phyloP scores from a whole-genome alignment of 1,140 invertebrate genomes.

The Drosophila subpulchrella region DNA sequence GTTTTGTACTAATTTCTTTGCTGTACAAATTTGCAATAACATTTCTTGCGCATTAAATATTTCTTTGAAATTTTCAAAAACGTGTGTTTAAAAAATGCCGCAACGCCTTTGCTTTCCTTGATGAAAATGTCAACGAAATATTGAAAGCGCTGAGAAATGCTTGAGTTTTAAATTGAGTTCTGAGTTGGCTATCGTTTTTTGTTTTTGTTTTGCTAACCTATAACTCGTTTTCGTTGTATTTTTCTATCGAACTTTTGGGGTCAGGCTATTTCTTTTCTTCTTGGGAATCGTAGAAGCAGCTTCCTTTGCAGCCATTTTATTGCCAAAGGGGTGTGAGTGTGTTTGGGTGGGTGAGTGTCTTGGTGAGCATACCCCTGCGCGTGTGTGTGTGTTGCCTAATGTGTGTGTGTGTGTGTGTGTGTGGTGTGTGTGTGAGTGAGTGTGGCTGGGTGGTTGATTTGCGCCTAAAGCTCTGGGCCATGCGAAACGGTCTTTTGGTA shows the following conservation, averaged over 20 bases:
- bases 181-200: slow-evolving; percentile 7
- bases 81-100: slow-evolving; percentile 53
- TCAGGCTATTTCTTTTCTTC: slow-evolving; percentile 80
- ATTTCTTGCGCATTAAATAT: slow-evolving; percentile 75
- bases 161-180: slow-evolving; percentile 37
- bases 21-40: slow-evolving; percentile 37
- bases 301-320: slow-evolving; percentile 82
- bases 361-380: slow-evolving; percentile 59
- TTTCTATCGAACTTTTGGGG: slow-evolving; percentile 39
- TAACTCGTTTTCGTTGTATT: slow-evolving; percentile 25
- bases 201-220: slow-evolving; percentile 1
- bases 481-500: slow-evolving; percentile 65
- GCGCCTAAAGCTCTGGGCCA: slow-evolving; percentile 63
- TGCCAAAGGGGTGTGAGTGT: slow-evolving; percentile 72
- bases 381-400: slow-evolving; percentile 38
- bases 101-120: slow-evolving; percentile 66
- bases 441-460: slow-evolving; percentile 72
- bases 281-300: slow-evolving; percentile 82
- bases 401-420: slow-evolving; percentile 57
- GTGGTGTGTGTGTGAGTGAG: slow-evolving; percentile 45
- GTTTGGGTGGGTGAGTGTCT: slow-evolving; percentile 22
- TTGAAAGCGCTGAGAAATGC: slow-evolving; percentile 70
- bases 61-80: slow-evolving; percentile 70
- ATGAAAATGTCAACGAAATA: slow-evolving; percentile 76
- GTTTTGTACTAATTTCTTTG: slow-evolving; percentile 34